Evolutionary conservation across 2,113 vertebrate genomes (phyloP).

Genomic region (Catharus minimus): DNA sequence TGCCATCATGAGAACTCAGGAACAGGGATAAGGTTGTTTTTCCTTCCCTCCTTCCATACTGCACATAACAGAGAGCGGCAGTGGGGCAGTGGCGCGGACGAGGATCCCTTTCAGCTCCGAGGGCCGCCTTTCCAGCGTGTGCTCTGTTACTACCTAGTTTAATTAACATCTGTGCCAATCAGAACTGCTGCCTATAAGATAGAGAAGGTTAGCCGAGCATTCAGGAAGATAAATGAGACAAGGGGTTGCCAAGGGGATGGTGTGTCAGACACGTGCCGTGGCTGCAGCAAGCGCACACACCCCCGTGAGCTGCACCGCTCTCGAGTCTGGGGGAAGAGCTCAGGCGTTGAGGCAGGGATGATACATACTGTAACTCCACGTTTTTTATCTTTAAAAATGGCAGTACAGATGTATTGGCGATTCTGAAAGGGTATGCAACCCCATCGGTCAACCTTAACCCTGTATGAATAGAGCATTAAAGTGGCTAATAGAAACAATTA

Average conservation of each 20-base stretch:
- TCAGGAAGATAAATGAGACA: slow-evolving; percentile 64
- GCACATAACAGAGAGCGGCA: neutral
- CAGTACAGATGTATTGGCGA: neutral
- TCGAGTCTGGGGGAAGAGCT: neutral
- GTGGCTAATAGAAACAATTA: neutral
- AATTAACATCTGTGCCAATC: slow-evolving; percentile 71
- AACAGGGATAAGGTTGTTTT: neutral
- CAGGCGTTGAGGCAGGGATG: neutral
- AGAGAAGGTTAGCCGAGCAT: slow-evolving; percentile 48
- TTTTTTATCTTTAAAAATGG: neutral
- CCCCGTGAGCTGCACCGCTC: neutral
- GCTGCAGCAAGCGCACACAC: neutral
- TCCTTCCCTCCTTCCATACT: neutral
- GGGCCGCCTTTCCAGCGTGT: neutral
- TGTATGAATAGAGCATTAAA: neutral
- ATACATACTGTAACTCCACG: neutral
- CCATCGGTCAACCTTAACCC: neutral
- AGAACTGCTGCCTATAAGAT: slow-evolving; percentile 58
- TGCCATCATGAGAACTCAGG: neutral
- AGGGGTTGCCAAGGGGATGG: slow-evolving; percentile 57
- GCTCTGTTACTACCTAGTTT: slow-evolving; percentile 52
- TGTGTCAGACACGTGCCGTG: slow-evolving; percentile 14
- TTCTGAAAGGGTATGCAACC: neutral
- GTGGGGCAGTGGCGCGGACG: neutral
- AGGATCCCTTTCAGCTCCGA: slow-evolving; percentile 2